Conservation (phyloP, 2,797 vertebrate species). For the Harpagifer antarcticus region DNA sequence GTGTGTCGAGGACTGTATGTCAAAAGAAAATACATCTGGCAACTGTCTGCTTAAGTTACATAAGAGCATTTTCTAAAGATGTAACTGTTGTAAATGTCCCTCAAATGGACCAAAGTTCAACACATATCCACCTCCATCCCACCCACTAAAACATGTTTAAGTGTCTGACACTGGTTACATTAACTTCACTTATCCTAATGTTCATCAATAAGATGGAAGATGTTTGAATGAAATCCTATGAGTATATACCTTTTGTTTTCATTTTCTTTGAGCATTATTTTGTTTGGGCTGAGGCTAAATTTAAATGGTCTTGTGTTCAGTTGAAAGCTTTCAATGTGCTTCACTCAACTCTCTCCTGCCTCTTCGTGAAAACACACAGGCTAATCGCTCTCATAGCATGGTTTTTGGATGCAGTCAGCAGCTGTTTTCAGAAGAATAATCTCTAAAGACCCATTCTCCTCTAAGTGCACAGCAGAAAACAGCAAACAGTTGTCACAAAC, state of each 20-base stretch:
- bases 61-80: not conserved
- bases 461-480: too few species aligned
- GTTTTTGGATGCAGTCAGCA: too few species aligned
- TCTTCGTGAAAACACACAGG: too few species aligned
- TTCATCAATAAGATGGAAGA: not conserved
- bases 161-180: not conserved
- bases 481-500: too few species aligned
- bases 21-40: conserved; percentile 35
- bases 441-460: too few species aligned
- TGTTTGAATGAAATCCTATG: not conserved
- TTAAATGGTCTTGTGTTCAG: conserved; percentile 15
- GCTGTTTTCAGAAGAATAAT: too few species aligned
- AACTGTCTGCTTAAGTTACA: too few species aligned
- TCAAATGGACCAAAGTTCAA: not conserved
- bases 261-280: conserved; percentile 1
- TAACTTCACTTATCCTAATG: not conserved
- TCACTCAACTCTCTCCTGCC: conserved; percentile 8
- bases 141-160: not conserved
- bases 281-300: conserved; percentile 17
- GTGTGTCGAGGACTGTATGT: not conserved
- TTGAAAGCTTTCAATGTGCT: conserved; percentile 8
- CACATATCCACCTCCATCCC: not conserved
- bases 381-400: too few species aligned
- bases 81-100: not conserved
- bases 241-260: not conserved